These are phyloP conservation scores for Hydrotaea diabolus DNA, from an alignment of 2,888 invertebrate genomes.

Conservation along the genomic window DNA sequence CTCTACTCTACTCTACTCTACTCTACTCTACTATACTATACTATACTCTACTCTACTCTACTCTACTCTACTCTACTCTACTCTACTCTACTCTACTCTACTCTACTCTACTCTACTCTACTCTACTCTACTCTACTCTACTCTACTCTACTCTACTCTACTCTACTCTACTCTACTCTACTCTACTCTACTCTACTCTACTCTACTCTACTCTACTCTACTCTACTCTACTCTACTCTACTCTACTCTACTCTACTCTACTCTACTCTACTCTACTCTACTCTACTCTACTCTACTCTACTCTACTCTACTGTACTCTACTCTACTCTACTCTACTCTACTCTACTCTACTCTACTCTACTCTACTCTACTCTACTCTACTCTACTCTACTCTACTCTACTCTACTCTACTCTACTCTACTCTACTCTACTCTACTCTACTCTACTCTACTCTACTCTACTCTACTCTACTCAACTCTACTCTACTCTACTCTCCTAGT, in stretches of 20 bases:
- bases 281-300: neutral
- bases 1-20: constrained; percentile 52
- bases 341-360: neutral
- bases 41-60: too few species aligned
- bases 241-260: neutral
- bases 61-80: constrained; percentile 48
- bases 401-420: neutral
- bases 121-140: constrained; percentile 46
- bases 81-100: constrained; percentile 50
- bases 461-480: neutral
- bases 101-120: constrained; percentile 50
- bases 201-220: neutral
- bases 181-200: constrained; percentile 13
- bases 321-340: neutral
- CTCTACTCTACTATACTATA: constrained; percentile 50
- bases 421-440: neutral
- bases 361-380: neutral
- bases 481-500: too few species aligned
- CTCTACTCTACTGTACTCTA: neutral
- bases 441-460: neutral
- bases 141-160: constrained; percentile 6
- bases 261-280: neutral
- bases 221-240: constrained; percentile 1
- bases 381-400: neutral
- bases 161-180: neutral